Evolutionary conservation across 2,113 vertebrate genomes (phyloP), one percentile per base, ranked within the genome.

Genomic region (Piprites chloris): DNA sequence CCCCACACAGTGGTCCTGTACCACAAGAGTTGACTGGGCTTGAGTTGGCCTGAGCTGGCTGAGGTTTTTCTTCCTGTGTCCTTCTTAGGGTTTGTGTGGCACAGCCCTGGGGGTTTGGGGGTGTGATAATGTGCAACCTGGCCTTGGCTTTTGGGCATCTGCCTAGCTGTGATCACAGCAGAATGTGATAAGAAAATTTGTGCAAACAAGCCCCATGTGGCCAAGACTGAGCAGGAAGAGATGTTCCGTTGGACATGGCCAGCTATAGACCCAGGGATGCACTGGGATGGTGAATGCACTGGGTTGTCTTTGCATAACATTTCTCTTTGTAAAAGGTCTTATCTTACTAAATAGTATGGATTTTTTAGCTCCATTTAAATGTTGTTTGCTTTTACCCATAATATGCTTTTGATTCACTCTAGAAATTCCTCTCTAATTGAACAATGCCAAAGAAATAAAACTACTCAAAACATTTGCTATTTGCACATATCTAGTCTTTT

Each of bases 191-290:
- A 32, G 32, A 35, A 47, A 63, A 63, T 13, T 2, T 6, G 8
- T n/a, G 42, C 9, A 20, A 71, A 28, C 2, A 49, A 9, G 2
- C 5, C 6, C 11, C 0, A 0, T 3, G 14, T 20, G 30, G 11
- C 11, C 6, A 15, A 32, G 26, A 14, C 3, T 8, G 58, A 83
- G 52, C 12, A 72, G 39, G 13, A 41, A 18, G n/a, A 35, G 12
- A 1, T 44, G 19, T 16, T 67, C 27, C 23, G 3, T 14, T 1
- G 2, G 49, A 12, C 30, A 4, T 1, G 12, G 14, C n/a, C 49
- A 55, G 62, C 27, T 10, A 4, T 5, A 56, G 66, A 33, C 22
- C 6, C 11, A 22, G 24, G 30, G 46, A 12, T 22, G 16, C 14
- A 7, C 49, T 5, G 26, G 28, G n/a, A 15, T 42, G 21, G 23